Percentiles rank a stretch among this genome's conserved stretches.
These are phyloP conservation scores for Eledona agricola DNA, from an alignment of 2,888 invertebrate genomes.

Conservation along the genomic window DNA sequence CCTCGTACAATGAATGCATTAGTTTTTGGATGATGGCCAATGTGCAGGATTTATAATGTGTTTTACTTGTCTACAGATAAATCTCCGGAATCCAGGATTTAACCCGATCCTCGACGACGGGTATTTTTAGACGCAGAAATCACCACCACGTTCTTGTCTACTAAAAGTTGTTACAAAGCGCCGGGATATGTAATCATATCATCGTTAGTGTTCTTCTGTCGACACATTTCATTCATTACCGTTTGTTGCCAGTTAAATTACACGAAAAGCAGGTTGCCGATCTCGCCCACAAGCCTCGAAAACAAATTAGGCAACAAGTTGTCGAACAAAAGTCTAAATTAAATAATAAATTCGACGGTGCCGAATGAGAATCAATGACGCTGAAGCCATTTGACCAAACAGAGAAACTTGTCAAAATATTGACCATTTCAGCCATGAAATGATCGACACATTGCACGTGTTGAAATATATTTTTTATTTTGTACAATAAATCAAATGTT, in stretches of 20 bases:
- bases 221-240: too few relatives aligned
- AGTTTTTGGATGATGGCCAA: slow-evolving; percentile 35
- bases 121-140: too few relatives aligned
- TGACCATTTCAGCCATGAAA: too few relatives aligned
- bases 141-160: too few relatives aligned
- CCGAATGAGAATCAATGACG: slow-evolving; percentile 2
- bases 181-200: too few relatives aligned
- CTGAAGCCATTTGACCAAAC: slow-evolving; percentile 1
- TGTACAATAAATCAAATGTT: slow-evolving; percentile 6
- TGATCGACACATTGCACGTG: too few relatives aligned
- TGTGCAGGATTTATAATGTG: slow-evolving; percentile 37
- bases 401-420: neutral
- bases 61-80: slow-evolving; percentile 37
- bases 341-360: slow-evolving; percentile 7
- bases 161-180: too few relatives aligned
- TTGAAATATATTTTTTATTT: slow-evolving; percentile 4
- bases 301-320: slow-evolving; percentile 3
- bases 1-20: slow-evolving; percentile 36
- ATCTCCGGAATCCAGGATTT: slow-evolving; percentile 13
- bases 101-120: slow-evolving; percentile 14
- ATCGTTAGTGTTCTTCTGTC: too few relatives aligned
- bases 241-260: neutral
- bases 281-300: too few relatives aligned
- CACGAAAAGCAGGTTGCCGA: too few relatives aligned
- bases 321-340: slow-evolving; percentile 1